Percentiles rank a stretch among this genome's conserved stretches.
phyloP scores from a whole-genome alignment of 2,888 invertebrate genomes.

The Caenorhabditis imperialis region DNA sequence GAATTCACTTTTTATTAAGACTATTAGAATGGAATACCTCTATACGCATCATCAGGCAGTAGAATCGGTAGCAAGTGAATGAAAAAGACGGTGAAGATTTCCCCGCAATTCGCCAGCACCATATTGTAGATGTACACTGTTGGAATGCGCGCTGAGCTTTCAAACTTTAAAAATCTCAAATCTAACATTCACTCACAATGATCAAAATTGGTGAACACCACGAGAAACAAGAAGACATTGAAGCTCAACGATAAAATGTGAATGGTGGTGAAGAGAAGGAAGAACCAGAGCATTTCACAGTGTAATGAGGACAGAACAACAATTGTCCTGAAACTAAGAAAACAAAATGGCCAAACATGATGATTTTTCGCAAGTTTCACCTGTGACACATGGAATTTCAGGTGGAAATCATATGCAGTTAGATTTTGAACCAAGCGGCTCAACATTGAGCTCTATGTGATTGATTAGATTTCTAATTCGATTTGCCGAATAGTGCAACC shows the following conservation, averaged over 20 bases:
- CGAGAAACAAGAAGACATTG: neutral
- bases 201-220: neutral
- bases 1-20: too few relatives aligned
- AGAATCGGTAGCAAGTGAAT: slow-evolving; percentile 2
- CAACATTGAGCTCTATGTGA: too few relatives aligned
- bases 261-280: neutral
- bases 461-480: too few relatives aligned
- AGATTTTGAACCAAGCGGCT: too few relatives aligned
- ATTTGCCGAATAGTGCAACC: too few relatives aligned
- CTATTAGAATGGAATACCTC: too few relatives aligned
- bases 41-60: slow-evolving; percentile 5
- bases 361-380: too few relatives aligned
- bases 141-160: slow-evolving; percentile 8
- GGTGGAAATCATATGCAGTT: too few relatives aligned
- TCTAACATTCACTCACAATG: slow-evolving; percentile 1
- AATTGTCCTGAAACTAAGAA: too few relatives aligned
- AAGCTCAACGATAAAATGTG: slow-evolving; percentile 3
- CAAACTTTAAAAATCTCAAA: neutral
- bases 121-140: slow-evolving; percentile 21
- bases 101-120: slow-evolving; percentile 1
- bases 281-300: slow-evolving; percentile 1
- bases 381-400: too few relatives aligned
- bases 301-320: too few relatives aligned
- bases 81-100: slow-evolving; percentile 4
- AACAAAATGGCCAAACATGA: too few relatives aligned